phyloP scores from a whole-genome alignment of 2,797 vertebrate species.

The Micromesistius poutassou region DNA sequence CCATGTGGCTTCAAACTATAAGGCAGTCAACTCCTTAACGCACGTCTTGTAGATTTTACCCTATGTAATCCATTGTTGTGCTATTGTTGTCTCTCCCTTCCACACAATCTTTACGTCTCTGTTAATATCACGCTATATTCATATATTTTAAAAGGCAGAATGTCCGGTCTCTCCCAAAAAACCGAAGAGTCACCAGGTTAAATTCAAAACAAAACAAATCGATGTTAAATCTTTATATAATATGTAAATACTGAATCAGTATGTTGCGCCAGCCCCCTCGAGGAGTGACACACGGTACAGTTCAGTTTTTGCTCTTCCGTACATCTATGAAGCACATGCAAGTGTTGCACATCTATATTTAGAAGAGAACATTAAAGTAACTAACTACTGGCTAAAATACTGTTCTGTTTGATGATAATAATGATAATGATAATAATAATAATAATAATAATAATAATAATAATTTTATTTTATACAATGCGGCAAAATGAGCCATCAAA shows the following conservation, averaged over 20 bases:
- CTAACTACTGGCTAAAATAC: slow-evolving; percentile 46
- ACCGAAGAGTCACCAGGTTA: slow-evolving; percentile 46
- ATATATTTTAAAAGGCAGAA: slow-evolving; percentile 57
- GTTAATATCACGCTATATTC: slow-evolving; percentile 29
- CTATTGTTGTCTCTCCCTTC: slow-evolving; percentile 32
- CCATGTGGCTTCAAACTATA: slow-evolving; percentile 62
- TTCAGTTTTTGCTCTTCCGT: slow-evolving; percentile 34
- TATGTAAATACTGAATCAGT: not conserved
- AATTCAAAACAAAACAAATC: slow-evolving; percentile 21
- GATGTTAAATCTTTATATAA: slow-evolving; percentile 5
- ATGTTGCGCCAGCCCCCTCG: not conserved
- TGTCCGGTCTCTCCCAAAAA: slow-evolving; percentile 39
- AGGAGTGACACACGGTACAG: not conserved
- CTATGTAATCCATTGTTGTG: slow-evolving; percentile 48
- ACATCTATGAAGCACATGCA: slow-evolving; percentile 67
- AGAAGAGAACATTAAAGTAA: slow-evolving; percentile 51
- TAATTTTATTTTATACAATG: slow-evolving; percentile 6
- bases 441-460: slow-evolving; percentile 30
- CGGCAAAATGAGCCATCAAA: not conserved
- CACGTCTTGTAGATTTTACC: slow-evolving; percentile 60
- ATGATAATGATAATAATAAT: slow-evolving; percentile 24
- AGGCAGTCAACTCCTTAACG: slow-evolving; percentile 67
- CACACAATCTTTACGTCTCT: slow-evolving; percentile 19
- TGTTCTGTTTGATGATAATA: slow-evolving; percentile 43
- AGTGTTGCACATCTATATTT: slow-evolving; percentile 56